These are phyloP conservation scores for Thymelicus acteon DNA, from an alignment of 2,888 invertebrate species.

Conservation along the genomic window DNA sequence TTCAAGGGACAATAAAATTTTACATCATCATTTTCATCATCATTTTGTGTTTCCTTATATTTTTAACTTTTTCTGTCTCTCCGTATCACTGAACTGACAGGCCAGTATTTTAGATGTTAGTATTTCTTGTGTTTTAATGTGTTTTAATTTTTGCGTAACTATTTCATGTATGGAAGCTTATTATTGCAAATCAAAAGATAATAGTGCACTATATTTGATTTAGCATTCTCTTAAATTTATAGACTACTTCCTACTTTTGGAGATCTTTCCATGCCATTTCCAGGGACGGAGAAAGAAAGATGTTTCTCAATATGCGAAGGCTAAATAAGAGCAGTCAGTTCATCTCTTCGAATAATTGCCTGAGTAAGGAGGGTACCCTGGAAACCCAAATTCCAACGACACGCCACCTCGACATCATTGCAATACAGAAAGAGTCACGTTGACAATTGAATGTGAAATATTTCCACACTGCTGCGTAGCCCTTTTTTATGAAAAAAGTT, in stretches of 20 bases:
- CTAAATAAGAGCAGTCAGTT: background rate
- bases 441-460: background rate
- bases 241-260: background rate
- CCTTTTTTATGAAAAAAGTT: background rate
- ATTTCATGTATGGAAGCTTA: too few species aligned
- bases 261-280: background rate
- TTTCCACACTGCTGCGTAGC: background rate
- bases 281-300: too few species aligned
- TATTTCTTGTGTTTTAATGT: too few species aligned
- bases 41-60: too few species aligned
- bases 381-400: conserved; percentile 2
- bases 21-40: too few species aligned
- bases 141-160: too few species aligned
- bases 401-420: background rate
- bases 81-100: too few species aligned
- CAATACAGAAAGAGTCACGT: background rate
- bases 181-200: too few species aligned
- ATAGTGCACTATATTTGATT: background rate
- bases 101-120: too few species aligned
- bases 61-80: too few species aligned
- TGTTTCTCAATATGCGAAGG: background rate
- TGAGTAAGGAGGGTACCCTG: background rate
- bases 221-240: background rate
- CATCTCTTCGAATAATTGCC: background rate
- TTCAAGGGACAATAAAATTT: too few species aligned